phyloP scores from a whole-genome alignment of 2,888 invertebrate species.

The Eupithecia tripunctaria region DNA sequence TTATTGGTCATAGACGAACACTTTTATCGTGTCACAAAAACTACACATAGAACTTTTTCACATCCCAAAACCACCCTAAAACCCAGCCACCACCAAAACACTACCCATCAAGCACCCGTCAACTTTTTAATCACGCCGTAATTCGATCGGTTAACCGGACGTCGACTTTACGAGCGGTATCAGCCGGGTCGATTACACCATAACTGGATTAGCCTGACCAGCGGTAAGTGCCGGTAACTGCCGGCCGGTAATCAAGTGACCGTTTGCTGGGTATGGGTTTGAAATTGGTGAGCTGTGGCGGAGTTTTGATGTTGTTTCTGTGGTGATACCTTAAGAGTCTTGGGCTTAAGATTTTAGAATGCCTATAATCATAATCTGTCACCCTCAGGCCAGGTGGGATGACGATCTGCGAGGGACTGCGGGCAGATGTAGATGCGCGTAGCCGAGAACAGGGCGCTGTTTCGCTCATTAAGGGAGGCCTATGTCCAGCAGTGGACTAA shows the following conservation, averaged over 20 bases:
- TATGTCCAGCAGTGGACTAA: no score
- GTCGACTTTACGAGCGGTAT: conserved; percentile 61
- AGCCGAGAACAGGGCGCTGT: no score
- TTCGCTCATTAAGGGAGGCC: no score
- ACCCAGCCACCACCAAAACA: background rate
- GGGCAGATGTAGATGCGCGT: no score
- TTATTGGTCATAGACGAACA: no score
- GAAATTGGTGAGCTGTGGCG: conserved; percentile 8
- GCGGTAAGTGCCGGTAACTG: conserved; percentile 70
- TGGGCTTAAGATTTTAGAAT: background rate
- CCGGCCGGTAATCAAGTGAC: conserved; percentile 57
- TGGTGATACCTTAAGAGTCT: background rate
- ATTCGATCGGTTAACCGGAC: conserved; percentile 53
- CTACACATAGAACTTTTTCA: background rate
- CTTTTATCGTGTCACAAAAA: background rate
- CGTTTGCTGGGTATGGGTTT: conserved; percentile 11
- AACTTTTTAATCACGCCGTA: conserved; percentile 37
- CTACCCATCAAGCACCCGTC: conserved; percentile 14
- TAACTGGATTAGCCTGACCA: conserved; percentile 77
- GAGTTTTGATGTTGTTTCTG: background rate
- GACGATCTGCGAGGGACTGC: no score
- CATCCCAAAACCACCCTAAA: background rate
- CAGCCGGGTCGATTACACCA: conserved; percentile 72
- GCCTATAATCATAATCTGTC: no score
- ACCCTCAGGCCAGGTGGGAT: no score